Evolutionary conservation across 2,113 vertebrate species (phyloP), one percentile per base, ranked within the genome.

Genomic region (Petroica traversi): DNA sequence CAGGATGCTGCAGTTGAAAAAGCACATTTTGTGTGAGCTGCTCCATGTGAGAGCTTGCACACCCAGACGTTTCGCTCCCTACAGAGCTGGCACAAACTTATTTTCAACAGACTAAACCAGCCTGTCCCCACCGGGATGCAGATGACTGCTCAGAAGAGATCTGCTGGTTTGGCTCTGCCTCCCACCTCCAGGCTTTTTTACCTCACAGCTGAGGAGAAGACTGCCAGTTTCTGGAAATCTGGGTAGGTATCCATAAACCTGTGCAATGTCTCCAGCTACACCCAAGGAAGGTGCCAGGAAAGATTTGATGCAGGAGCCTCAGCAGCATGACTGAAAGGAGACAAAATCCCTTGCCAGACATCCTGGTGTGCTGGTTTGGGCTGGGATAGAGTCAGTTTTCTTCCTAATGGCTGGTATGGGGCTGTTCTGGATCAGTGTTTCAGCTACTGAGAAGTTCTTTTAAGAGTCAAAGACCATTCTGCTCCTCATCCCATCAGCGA

Each of bases 31-130:
- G 12, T 12, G 40, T 0, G 13, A 88, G 67, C 58, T 85, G 40
- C 15, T 86, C 68, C 89, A 54, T 2, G 8, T 41, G 45, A 79
- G 45, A 83, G 26, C 67, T 88, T 83, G 78, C 79, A 88, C 72
- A 69, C 55, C 63, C 59, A 49, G 59, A 23, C 1, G 0, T 46
- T 92, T 49, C 63, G 17, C 46, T 84, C 80, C 83, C 33, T 59
- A 41, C 8, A 4, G 82, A 83, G 85, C 52, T 71, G 57, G 51
- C 61, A n/a, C n/a, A 4, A 72, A 75, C 54, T 85, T 77, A 48
- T 77, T 93, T 93, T 92, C 73, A 95, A 62, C 72, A 74, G 38
- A 45, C 43, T 43, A 87, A 84, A 94, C 61, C 80, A 71, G 87
- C 87, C 95, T 89, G 73, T 33, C 18, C 6, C 46, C 45, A 7